Conservation (phyloP, 1,140 invertebrate genomes). For the Mactra quadrangularis region DNA sequence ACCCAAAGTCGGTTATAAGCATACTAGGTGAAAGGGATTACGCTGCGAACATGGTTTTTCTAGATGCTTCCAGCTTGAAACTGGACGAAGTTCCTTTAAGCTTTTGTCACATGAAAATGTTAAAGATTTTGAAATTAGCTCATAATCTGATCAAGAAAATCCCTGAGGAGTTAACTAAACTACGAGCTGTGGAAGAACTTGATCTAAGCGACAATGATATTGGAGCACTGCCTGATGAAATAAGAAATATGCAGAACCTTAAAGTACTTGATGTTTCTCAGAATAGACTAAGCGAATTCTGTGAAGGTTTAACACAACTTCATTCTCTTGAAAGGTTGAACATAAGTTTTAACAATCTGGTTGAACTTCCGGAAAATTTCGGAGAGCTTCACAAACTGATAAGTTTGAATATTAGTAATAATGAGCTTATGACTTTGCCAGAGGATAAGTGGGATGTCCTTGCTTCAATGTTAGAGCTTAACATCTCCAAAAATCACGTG, state of each 20-base stretch:
- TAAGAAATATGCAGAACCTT: constrained; percentile 72
- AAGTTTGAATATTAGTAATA: constrained; percentile 76
- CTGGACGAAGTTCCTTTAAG: constrained; percentile 76
- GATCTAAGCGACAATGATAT: constrained; percentile 75
- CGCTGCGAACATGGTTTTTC: constrained; percentile 68
- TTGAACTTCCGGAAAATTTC: constrained; percentile 75
- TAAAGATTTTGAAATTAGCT: constrained; percentile 70
- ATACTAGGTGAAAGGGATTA: constrained; percentile 70
- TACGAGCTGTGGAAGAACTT: constrained; percentile 72
- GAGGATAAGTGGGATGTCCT: constrained; percentile 74
- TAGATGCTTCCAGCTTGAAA: constrained; percentile 74
- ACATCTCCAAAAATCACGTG: constrained; percentile 78
- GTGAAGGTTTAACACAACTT: constrained; percentile 69
- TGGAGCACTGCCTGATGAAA: constrained; percentile 67
- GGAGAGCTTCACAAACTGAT: constrained; percentile 74
- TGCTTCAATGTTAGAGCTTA: constrained; percentile 71
- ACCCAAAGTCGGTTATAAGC: constrained; percentile 69
- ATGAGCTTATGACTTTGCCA: constrained; percentile 74
- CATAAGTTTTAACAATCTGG: constrained; percentile 77
- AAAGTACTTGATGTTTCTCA: constrained; percentile 72
- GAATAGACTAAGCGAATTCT: constrained; percentile 75
- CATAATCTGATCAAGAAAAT: constrained; percentile 75
- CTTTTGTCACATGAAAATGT: constrained; percentile 71
- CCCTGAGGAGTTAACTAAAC: constrained; percentile 73
- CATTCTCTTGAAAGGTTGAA: constrained; percentile 75